These are phyloP conservation scores for Coregonus ussuriensis DNA, from an alignment of 2,797 vertebrate species.

Conservation along the genomic window DNA sequence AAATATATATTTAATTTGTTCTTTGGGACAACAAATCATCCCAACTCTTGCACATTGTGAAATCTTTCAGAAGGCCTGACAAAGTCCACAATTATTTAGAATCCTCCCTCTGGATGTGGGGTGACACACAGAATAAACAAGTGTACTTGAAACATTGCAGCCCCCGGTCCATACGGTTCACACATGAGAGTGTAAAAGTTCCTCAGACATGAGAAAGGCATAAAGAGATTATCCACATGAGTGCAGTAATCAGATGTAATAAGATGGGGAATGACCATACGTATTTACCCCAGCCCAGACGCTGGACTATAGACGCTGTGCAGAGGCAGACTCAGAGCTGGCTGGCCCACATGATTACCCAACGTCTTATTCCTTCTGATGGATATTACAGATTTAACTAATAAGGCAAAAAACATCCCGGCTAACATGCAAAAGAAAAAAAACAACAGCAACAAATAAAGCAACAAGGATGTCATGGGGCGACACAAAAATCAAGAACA, in stretches of 20 bases:
- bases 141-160: conserved; percentile 35
- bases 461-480: conserved; percentile 53
- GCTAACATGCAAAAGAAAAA: conserved; percentile 40
- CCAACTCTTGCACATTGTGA: conserved; percentile 3
- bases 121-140: conserved; percentile 49
- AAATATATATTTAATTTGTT: neutral
- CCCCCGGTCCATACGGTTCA: conserved; percentile 27
- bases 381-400: conserved; percentile 51
- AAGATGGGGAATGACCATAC: conserved; percentile 63
- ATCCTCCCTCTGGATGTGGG: conserved; percentile 39
- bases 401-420: conserved; percentile 35
- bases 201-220: conserved; percentile 58
- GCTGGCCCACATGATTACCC: conserved; percentile 41
- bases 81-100: conserved; percentile 49
- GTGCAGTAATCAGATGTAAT: conserved; percentile 66
- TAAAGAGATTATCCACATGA: conserved; percentile 70
- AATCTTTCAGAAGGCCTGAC: conserved; percentile 19
- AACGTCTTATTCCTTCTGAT: conserved; percentile 43
- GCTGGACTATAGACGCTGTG: no score
- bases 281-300: conserved; percentile 46
- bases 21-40: conserved; percentile 35
- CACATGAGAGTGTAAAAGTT: conserved; percentile 58
- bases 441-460: conserved; percentile 5
- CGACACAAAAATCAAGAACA: conserved; percentile 61
- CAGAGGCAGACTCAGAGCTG: conserved; percentile 10